phyloP scores from a whole-genome alignment of 2,113 vertebrate genomes.

The Enhydra lutris region DNA sequence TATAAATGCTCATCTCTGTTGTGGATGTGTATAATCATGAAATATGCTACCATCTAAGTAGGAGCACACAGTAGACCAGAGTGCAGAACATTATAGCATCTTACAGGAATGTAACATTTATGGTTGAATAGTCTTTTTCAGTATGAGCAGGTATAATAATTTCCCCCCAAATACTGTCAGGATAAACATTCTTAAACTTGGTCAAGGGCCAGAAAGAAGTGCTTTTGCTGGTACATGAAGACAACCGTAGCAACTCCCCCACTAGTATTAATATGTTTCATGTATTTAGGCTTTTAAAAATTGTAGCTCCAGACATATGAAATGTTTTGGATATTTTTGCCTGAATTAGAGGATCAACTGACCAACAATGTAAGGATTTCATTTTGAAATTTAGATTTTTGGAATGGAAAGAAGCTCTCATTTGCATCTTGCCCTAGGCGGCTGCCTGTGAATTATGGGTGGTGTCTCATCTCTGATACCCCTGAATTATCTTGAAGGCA shows the following conservation, averaged over 20 bases:
- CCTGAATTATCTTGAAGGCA: neutral
- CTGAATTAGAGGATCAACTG: neutral
- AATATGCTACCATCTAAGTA: conserved; percentile 72
- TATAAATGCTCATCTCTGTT: conserved; percentile 79
- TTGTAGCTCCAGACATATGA: neutral
- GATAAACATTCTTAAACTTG: conserved; percentile 54
- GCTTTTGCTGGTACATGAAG: neutral
- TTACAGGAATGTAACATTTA: conserved; percentile 66
- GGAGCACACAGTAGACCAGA: conserved; percentile 56
- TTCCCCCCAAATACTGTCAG: conserved; percentile 1
- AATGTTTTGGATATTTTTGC: neutral
- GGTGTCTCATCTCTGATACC: neutral
- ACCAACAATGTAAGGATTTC: neutral
- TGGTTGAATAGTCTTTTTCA: conserved; percentile 67
- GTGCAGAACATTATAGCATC: conserved; percentile 70
- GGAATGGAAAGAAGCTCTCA: neutral
- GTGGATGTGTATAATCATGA: conserved; percentile 77
- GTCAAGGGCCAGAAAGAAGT: neutral
- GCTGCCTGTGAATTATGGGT: neutral
- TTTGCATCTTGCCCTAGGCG: neutral
- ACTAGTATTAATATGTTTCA: neutral
- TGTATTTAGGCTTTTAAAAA: neutral
- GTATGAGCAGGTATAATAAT: conserved; percentile 61
- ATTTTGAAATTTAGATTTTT: neutral
- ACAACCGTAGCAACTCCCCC: neutral